Evolutionary conservation across 2,113 vertebrate genomes (phyloP).

Genomic region (Ardeotis arabs): DNA sequence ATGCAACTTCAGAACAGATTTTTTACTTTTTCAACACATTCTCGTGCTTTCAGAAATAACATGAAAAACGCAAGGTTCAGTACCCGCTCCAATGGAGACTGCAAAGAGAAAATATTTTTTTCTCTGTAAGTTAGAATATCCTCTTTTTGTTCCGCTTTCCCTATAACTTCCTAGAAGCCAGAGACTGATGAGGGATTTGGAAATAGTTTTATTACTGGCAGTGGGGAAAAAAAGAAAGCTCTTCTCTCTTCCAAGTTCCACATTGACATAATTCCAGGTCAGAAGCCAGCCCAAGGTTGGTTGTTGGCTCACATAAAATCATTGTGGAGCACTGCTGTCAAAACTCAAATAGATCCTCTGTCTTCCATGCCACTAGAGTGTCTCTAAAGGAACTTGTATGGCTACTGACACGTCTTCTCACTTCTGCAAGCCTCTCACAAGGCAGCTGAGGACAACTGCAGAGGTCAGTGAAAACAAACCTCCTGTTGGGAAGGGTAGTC

Average conservation of each 20-base stretch:
- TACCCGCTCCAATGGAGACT: not conserved
- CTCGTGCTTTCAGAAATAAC: not conserved
- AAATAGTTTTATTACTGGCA: not conserved
- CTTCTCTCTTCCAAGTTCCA: not conserved
- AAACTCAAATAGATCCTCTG: not conserved
- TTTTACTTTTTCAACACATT: not conserved
- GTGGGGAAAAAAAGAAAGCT: too few relatives aligned
- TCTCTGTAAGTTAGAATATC: not conserved
- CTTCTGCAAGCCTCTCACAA: not conserved
- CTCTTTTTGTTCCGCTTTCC: not conserved
- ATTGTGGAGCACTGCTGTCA: not conserved
- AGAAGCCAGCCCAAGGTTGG: not conserved
- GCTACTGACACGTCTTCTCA: fast-evolving
- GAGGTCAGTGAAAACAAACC: not conserved
- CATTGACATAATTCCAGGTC: not conserved
- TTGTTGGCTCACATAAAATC: not conserved
- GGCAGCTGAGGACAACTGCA: not conserved
- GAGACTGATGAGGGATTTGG: not conserved
- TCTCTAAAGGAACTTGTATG: not conserved
- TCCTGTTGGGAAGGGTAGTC: not conserved
- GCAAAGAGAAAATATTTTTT: not conserved
- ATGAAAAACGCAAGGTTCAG: not conserved
- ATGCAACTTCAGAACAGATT: not conserved
- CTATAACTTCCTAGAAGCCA: not conserved
- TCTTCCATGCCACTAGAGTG: not conserved